Evolutionary conservation across 2,113 vertebrate genomes (phyloP).

Genomic region (Misgurnus anguillicaudatus): DNA sequence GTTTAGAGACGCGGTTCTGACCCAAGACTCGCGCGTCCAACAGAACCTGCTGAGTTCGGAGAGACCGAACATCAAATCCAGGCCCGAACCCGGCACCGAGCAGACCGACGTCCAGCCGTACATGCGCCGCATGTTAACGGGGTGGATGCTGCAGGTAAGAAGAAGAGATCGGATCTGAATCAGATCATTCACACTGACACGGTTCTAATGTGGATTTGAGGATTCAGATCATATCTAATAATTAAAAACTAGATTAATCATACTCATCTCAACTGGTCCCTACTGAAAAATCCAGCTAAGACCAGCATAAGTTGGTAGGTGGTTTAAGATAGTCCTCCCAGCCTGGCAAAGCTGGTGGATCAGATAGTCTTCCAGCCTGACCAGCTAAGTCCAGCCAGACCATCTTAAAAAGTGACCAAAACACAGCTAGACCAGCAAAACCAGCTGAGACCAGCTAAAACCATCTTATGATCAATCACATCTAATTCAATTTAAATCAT

Average conservation of each 20-base stretch:
- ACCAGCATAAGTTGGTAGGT: too few species aligned
- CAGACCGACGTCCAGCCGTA: slow-evolving; percentile 79
- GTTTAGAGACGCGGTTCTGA: slow-evolving; percentile 71
- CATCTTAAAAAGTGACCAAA: too few species aligned
- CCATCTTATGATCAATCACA: too few species aligned
- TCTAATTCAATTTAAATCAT: too few species aligned
- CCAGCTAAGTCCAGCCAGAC: too few species aligned
- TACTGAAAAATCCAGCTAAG: too few species aligned
- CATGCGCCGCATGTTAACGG: slow-evolving; percentile 80
- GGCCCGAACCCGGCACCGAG: slow-evolving; percentile 68
- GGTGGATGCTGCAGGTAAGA: slow-evolving; percentile 90
- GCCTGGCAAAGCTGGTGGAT: too few species aligned
- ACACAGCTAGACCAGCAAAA: too few species aligned
- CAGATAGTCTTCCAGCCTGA: too few species aligned
- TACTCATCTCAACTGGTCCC: too few species aligned
- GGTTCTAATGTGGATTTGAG: not conserved
- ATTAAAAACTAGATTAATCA: not conserved
- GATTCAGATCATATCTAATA: not conserved
- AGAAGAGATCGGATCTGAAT: not conserved
- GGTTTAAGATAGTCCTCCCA: too few species aligned
- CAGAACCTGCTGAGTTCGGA: slow-evolving; percentile 78
- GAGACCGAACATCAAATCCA: slow-evolving; percentile 65
- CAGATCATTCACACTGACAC: not conserved
- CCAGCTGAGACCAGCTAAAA: too few species aligned
- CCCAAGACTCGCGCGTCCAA: slow-evolving; percentile 75